Evolutionary conservation across 1,140 invertebrate species (phyloP).

Genomic region (Lasaia peninsularis): DNA sequence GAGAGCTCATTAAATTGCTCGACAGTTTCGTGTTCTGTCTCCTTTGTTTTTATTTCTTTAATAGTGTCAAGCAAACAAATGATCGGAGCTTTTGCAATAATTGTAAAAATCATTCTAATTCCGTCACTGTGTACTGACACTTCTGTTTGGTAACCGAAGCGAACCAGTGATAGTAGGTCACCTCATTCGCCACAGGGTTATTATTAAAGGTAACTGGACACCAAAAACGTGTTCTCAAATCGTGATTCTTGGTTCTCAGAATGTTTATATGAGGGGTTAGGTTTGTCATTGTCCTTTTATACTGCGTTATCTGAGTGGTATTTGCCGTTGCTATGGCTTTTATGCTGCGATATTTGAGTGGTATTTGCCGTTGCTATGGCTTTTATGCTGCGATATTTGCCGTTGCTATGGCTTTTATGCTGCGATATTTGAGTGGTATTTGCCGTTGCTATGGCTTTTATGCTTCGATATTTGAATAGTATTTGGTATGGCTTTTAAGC

Average conservation of each 20-base stretch:
- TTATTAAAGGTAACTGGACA: constrained; percentile 49
- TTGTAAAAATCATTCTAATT: constrained; percentile 12
- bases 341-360: not conserved
- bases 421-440: too few relatives aligned
- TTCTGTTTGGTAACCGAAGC: not conserved
- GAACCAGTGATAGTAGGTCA: constrained; percentile 35
- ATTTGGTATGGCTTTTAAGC: too few relatives aligned
- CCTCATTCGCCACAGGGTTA: constrained; percentile 37
- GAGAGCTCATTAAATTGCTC: not conserved
- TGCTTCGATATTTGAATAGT: too few relatives aligned
- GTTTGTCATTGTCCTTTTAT: constrained; percentile 12
- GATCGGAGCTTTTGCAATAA: not conserved
- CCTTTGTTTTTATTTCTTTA: not conserved
- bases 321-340: not conserved
- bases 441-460: not conserved
- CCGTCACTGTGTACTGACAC: not conserved
- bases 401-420: not conserved
- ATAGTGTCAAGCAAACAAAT: constrained; percentile 4
- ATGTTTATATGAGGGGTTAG: constrained; percentile 9
- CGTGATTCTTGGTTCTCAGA: constrained; percentile 12
- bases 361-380: not conserved
- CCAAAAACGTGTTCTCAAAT: constrained; percentile 26
- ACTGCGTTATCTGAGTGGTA: not conserved
- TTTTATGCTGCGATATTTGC: not conserved
- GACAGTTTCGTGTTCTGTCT: not conserved